These are phyloP conservation scores for Sebastes wilsoni DNA, from an alignment of 2,797 vertebrate genomes.

Conservation along the genomic window DNA sequence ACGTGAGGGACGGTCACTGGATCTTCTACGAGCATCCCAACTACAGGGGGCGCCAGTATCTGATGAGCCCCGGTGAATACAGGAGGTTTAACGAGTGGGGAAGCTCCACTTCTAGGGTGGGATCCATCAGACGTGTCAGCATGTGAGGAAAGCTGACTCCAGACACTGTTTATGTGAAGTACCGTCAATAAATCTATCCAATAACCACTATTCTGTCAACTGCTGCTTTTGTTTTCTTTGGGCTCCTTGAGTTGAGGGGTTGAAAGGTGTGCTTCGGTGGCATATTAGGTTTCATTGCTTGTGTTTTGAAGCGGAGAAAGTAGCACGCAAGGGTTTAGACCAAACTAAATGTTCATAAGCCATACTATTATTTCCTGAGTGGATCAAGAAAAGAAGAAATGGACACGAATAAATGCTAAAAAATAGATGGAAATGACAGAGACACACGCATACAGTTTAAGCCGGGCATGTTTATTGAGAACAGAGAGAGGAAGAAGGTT, in stretches of 20 bases:
- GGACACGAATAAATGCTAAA: not conserved
- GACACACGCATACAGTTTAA: slow-evolving; percentile 9
- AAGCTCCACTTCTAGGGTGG: slow-evolving; percentile 65
- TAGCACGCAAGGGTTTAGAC: not conserved
- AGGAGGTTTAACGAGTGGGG: slow-evolving; percentile 73
- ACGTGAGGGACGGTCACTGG: slow-evolving; percentile 68
- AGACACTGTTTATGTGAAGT: slow-evolving; percentile 4
- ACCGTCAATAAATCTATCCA: slow-evolving; percentile 26
- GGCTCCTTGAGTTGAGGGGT: not conserved
- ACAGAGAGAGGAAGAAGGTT: slow-evolving; percentile 32
- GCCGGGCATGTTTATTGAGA: slow-evolving; percentile 63
- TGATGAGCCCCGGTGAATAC: slow-evolving; percentile 71
- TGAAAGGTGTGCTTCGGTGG: not conserved
- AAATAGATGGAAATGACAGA: not conserved
- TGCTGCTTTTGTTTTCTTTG: not conserved
- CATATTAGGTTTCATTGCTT: not conserved
- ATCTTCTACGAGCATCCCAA: slow-evolving; percentile 75
- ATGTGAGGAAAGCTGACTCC: slow-evolving; percentile 35
- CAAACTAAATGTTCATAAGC: not conserved
- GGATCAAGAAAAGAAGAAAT: not conserved
- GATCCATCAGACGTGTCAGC: slow-evolving; percentile 66
- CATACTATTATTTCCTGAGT: not conserved
- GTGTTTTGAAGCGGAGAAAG: not conserved
- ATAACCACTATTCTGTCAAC: not conserved
- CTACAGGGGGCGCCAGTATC: slow-evolving; percentile 70